Percentiles rank a stretch among this genome's conserved stretches.
These are phyloP conservation scores for Dicyrtoma fusca DNA, from an alignment of 2,888 invertebrate genomes.

Conservation along the genomic window DNA sequence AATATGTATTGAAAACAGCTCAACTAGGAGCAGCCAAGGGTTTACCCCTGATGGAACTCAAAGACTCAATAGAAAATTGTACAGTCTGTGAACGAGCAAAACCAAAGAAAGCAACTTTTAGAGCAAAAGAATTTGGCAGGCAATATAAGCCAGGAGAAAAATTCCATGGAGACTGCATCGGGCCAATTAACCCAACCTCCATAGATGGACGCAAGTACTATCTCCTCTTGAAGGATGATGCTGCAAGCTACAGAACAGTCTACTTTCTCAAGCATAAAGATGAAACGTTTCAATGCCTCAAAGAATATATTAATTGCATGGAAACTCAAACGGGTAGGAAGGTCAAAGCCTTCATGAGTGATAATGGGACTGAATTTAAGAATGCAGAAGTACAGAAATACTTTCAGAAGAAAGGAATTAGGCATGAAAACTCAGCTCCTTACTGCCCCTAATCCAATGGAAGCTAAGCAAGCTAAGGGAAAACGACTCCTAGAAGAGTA, in stretches of 20 bases:
- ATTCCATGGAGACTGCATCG: conserved; percentile 7
- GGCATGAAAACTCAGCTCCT: conserved; percentile 54
- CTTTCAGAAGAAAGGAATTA: conserved; percentile 51
- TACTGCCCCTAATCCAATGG: conserved; percentile 52
- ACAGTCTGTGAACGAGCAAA: too few relatives aligned
- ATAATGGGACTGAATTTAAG: conserved; percentile 55
- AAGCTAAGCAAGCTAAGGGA: conserved; percentile 58
- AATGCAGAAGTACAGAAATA: conserved; percentile 44
- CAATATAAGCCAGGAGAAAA: conserved; percentile 19
- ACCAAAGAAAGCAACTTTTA: too few relatives aligned
- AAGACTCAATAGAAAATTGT: too few relatives aligned
- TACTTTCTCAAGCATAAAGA: neutral
- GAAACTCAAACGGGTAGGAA: conserved; percentile 7
- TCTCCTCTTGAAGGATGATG: conserved; percentile 10
- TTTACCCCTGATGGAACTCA: too few relatives aligned
- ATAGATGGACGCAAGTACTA: too few relatives aligned
- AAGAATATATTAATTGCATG: neutral
- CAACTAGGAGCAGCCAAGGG: too few relatives aligned
- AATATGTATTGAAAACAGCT: too few relatives aligned
- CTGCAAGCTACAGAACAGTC: neutral
- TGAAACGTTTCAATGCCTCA: neutral
- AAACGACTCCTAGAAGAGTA: conserved; percentile 58
- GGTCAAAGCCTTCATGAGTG: conserved; percentile 45
- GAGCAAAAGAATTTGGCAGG: too few relatives aligned
- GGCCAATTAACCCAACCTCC: conserved; percentile 11